Percentiles rank a stretch among this genome's conserved stretches.
phyloP scores from a whole-genome alignment of 2,113 vertebrate genomes.

The Pluvianellus socialis region DNA sequence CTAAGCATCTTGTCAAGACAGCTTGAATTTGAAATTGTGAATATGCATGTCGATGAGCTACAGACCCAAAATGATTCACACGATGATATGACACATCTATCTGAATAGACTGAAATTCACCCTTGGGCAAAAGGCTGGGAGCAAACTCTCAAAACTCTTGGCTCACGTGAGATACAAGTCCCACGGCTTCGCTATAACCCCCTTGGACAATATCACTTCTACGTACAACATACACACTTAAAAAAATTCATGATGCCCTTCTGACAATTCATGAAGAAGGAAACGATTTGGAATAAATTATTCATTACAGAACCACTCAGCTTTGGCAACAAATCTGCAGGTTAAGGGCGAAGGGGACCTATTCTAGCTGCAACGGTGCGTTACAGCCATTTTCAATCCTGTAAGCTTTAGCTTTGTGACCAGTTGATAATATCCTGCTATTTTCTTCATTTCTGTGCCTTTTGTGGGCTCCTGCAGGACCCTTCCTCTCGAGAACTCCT shows the following conservation, averaged over 20 bases:
- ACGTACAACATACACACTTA: not conserved
- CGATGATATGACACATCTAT: not conserved
- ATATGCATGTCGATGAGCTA: conserved; percentile 38
- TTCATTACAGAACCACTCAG: conserved; percentile 33
- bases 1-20: conserved; percentile 63
- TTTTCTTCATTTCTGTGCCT: not conserved
- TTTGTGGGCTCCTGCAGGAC: not conserved
- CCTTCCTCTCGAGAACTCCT: not conserved
- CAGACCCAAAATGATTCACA: conserved; percentile 9
- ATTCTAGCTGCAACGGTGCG: not conserved
- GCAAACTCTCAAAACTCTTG: not conserved
- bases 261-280: not conserved
- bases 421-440: not conserved
- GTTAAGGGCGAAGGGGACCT: conserved; percentile 2
- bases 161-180: not conserved
- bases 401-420: not conserved
- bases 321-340: conserved; percentile 6
- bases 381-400: not conserved
- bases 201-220: not conserved
- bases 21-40: conserved; percentile 56
- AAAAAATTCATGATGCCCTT: not conserved
- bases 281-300: conserved; percentile 36
- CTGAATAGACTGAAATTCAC: not conserved
- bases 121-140: not conserved
- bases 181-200: not conserved